These are phyloP conservation scores for Rhabdornis inornatus DNA, from an alignment of 2,113 vertebrate genomes.

Conservation along the genomic window DNA sequence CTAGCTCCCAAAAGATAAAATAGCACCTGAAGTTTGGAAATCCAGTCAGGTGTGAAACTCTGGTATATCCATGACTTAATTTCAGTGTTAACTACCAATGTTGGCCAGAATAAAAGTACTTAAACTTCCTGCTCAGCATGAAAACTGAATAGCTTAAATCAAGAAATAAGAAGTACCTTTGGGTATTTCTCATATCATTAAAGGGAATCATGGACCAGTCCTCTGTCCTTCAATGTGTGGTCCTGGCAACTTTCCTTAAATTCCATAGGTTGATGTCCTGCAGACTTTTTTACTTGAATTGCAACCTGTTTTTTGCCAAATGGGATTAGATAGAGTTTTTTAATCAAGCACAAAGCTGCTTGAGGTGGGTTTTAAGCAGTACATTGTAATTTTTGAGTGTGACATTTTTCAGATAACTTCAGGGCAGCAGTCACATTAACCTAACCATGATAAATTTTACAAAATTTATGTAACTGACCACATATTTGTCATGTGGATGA, in stretches of 20 bases:
- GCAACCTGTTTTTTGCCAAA: background rate
- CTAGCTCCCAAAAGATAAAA: background rate
- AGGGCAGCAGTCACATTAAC: background rate
- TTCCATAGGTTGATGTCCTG: background rate
- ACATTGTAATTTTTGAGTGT: background rate
- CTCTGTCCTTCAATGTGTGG: background rate
- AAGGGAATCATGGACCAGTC: background rate
- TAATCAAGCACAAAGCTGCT: background rate
- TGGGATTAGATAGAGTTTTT: background rate
- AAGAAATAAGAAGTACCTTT: background rate
- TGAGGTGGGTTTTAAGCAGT: background rate
- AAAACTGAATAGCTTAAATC: background rate
- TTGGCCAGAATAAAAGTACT: background rate
- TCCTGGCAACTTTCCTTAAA: background rate
- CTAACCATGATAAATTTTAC: background rate
- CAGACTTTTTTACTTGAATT: background rate
- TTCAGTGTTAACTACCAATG: background rate
- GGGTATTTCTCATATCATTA: background rate
- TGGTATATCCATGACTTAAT: background rate
- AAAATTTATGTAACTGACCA: background rate
- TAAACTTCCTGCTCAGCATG: background rate
- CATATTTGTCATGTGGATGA: background rate
- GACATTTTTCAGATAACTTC: background rate
- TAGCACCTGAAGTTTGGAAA: background rate
- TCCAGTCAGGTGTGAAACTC: background rate